phyloP scores from a whole-genome alignment of 2,113 vertebrate genomes.

The Rhinoptilus africanus region DNA sequence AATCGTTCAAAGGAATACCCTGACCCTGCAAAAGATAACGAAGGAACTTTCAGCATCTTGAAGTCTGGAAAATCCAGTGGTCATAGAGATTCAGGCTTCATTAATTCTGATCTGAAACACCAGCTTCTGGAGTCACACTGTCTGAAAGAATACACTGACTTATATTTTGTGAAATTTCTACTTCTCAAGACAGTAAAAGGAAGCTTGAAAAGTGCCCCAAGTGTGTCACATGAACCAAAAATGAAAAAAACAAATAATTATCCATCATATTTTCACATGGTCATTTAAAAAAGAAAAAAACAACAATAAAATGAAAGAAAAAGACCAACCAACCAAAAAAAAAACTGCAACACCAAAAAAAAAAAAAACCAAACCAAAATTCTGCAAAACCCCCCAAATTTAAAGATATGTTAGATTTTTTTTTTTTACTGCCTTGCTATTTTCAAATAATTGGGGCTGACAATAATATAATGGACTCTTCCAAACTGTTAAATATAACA shows the following conservation, averaged over 20 bases:
- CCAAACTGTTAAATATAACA: not conserved
- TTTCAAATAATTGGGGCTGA: not conserved
- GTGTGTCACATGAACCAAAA: not conserved
- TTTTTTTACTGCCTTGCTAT: not conserved
- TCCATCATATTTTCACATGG: not conserved
- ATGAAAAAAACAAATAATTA: not conserved
- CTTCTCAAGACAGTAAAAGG: not conserved
- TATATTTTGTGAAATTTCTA: not conserved
- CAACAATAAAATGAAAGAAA: too few relatives aligned
- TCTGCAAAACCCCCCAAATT: rapidly evolving
- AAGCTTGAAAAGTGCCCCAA: not conserved
- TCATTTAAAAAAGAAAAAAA: not conserved
- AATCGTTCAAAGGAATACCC: not conserved
- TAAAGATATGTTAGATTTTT: not conserved
- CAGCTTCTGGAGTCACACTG: not conserved
- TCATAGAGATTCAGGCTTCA: not conserved
- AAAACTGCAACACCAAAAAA: not conserved
- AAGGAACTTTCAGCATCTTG: not conserved
- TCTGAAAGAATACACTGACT: not conserved
- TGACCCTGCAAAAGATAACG: rapidly evolving
- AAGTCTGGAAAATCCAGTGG: not conserved
- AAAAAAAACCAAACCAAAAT: not conserved
- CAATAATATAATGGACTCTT: not conserved
- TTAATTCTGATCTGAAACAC: not conserved
- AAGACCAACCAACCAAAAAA: too few relatives aligned